phyloP scores from a whole-genome alignment of 2,797 vertebrate genomes.

The Acanthopagrus latus region DNA sequence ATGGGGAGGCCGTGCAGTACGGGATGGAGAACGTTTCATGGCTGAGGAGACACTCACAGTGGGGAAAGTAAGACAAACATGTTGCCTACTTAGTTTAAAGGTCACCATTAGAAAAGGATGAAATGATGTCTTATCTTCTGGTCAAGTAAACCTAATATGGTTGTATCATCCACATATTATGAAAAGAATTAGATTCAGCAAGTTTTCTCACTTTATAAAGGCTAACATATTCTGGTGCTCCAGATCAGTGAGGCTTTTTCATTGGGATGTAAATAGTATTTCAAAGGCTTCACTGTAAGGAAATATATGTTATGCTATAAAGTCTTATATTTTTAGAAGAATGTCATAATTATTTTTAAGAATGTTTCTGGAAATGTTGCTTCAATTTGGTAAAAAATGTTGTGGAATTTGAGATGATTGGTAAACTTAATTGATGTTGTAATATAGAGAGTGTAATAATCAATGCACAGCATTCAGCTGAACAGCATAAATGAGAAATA shows the following conservation, averaged over 20 bases:
- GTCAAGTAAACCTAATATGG: neutral
- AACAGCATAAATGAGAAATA: neutral
- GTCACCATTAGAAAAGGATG: neutral
- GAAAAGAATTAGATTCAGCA: neutral
- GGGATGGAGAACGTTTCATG: constrained; percentile 91
- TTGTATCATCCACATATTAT: too few species aligned
- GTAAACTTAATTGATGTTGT: neutral
- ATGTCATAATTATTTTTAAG: neutral
- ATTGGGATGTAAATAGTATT: too few species aligned
- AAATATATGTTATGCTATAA: neutral
- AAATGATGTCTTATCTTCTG: neutral
- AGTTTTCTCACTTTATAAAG: neutral
- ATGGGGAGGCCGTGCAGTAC: constrained; percentile 90
- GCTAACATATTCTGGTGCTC: neutral
- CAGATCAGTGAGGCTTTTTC: neutral
- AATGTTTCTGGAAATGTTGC: neutral
- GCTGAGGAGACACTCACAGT: constrained; percentile 88
- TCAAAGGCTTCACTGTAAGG: too few species aligned
- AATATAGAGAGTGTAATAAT: neutral
- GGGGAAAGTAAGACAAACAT: constrained; percentile 89
- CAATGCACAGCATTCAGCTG: neutral
- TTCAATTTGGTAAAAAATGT: neutral
- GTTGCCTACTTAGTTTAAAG: neutral
- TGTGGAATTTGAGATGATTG: neutral
- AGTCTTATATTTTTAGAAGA: neutral